phyloP scores from a whole-genome alignment of 2,888 invertebrate genomes.

The Pyralis farinalis region DNA sequence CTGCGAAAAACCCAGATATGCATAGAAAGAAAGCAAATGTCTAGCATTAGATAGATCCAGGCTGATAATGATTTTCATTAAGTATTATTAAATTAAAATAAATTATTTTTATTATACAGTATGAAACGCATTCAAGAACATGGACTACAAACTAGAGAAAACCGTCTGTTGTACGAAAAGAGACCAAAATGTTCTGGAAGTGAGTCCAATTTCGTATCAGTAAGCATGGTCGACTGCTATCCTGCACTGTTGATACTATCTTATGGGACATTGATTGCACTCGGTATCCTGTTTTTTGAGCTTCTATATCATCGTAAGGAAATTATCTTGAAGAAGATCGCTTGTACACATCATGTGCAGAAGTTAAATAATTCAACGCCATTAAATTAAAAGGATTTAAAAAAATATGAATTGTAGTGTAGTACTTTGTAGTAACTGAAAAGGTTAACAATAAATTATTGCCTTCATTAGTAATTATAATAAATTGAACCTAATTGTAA shows the following conservation, averaged over 20 bases:
- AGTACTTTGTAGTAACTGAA: too few species aligned
- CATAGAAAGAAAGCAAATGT: too few species aligned
- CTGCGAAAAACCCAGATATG: too few species aligned
- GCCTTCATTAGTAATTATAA: too few species aligned
- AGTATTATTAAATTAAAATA: too few species aligned
- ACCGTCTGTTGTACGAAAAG: conserved; percentile 81
- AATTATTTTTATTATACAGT: conserved; percentile 29
- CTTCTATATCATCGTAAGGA: conserved; percentile 30
- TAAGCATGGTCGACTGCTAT: conserved; percentile 83
- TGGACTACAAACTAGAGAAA: conserved; percentile 82
- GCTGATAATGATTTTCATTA: too few species aligned
- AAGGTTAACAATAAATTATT: too few species aligned
- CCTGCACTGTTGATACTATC: conserved; percentile 59
- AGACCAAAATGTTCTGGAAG: conserved; percentile 83
- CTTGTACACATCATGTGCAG: background rate
- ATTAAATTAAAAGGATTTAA: background rate
- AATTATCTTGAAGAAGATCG: background rate
- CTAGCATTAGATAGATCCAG: too few species aligned
- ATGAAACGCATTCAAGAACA: conserved; percentile 68
- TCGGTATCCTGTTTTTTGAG: conserved; percentile 42
- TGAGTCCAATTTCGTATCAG: conserved; percentile 82
- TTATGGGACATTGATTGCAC: conserved; percentile 50
- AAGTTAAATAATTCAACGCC: background rate
- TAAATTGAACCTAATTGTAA: too few species aligned
- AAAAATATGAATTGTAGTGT: too few species aligned